Evolutionary conservation across 2,888 invertebrate genomes (phyloP).

Genomic region (Cheilosia vernalis): DNA sequence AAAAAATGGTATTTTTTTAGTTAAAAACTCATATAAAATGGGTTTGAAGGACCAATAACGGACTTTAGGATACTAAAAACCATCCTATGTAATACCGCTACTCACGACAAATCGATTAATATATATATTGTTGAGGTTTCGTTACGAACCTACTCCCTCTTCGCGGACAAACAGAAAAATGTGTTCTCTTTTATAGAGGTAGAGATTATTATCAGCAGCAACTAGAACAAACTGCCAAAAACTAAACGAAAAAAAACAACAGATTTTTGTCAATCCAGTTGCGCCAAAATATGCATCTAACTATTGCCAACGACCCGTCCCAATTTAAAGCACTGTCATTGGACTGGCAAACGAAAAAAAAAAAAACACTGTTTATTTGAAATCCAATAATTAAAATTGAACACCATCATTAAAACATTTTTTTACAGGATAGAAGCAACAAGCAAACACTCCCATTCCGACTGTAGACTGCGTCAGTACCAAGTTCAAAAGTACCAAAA

Average conservation of each 20-base stretch:
- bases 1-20: no score
- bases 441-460: neutral
- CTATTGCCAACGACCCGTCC: constrained; percentile 5
- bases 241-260: neutral
- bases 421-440: neutral
- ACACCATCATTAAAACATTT: neutral
- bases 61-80: no score
- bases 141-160: no score
- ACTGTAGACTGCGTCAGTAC: neutral
- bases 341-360: neutral
- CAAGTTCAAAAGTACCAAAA: constrained; percentile 51
- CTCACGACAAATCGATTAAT: no score
- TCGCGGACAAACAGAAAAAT: no score
- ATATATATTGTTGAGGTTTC: no score
- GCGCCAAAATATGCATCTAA: neutral
- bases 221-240: neutral
- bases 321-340: neutral
- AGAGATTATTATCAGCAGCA: no score
- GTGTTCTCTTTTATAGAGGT: no score
- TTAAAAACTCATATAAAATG: no score
- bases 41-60: no score
- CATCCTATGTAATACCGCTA: no score
- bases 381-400: neutral
- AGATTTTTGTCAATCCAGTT: neutral
- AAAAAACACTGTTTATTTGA: neutral